Evolutionary conservation across 30 jellyfish, hydroid and myxozoan genomes (phyloP), one percentile per base, ranked within the genome.

Genomic region (Haliclystus octoradiatus): DNA sequence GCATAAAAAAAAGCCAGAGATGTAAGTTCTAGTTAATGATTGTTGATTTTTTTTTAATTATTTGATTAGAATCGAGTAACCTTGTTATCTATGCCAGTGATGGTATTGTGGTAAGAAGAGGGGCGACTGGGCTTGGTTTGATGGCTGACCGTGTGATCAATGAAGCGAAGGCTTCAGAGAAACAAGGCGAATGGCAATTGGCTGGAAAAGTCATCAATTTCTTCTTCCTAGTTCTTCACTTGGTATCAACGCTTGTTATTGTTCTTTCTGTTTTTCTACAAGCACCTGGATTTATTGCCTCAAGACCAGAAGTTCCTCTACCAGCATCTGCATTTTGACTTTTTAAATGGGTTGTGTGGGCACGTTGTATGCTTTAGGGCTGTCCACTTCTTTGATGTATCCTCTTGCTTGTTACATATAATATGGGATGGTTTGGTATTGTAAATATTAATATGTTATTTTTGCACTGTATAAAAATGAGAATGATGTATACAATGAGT

Each of bases 161-260:
- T 24, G 84, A 70, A 49, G 83, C 78, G 4, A 71, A 67, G 31
- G 26, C 26, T 14, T 66, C 51, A 27, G 83, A 74, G 0, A 31
- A 71, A 2, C 72, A 63, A 23, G 83, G 63, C 70, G 92, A 79
- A 70, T 79, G 92, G 92, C 62, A 70, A 62, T 65, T 79, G 46
- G 92, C 92, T 13, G 92, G 82, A 5, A 69, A 64, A 49, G 83
- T 79, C 3, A 26, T 79, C 12, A 70, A 79, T 28, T 62, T 80
- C 67, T 70, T 79, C 61, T 79, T 79, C 50, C 70, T 79, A 5
- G 49, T 71, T 68, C 46, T 35, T 2, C 69, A 79, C 34, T 34
- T 70, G 35, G 29, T 46, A 2, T 57, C 84, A 26, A 47, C 33
- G 14, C 72, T 63, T 2, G 31, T 79, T 23, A 62, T 74, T 29